Evolutionary conservation across 2,888 invertebrate species (phyloP), one percentile per base, ranked within the genome.

Genomic region (Cheilosia vernalis): DNA sequence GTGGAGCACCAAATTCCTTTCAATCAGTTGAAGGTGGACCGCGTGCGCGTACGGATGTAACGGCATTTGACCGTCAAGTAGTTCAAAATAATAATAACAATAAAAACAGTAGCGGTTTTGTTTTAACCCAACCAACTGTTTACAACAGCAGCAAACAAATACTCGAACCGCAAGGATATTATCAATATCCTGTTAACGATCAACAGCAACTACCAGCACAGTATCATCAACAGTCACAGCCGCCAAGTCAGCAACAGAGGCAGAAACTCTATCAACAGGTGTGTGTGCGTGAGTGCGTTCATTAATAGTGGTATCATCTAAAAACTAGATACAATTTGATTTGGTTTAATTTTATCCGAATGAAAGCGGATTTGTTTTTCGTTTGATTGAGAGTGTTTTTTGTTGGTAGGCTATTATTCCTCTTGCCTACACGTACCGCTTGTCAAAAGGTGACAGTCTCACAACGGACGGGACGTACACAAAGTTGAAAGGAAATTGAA

Each of bases 1-100:
- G 87, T 87, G 87, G 89, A 89, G 87, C 87, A 87, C 88, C 88
- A 86, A 88, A 89, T 88, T 88, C 86, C 60, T 87, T 87, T 78
- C 78, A 85, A 79, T 82, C 90, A 92, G 90, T 92, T 90, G 91
- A 92, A 90, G 91, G 91, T 89, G 90, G 90, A 90, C 90, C 92
- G 91, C 90, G 92, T 90, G 89, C 89, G 89, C 89, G 89, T 87
- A 88, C 89, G 89, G 90, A 90, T 88, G 88, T 88, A 88, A 87
- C 87, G 87, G 89, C 87, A 77, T 88, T 66, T 70, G 87, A 87
- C 70, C 87, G 87, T 64, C 76, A 84, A 47, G 58, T 83, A 87
- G 66, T 90, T 89, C 89, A 87, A 88, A 89, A 89, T 87, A 83
- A 87, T 69, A 89, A 88, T 88, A 87, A 87, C 82, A 89, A 87